Conservation (phyloP, 2,113 vertebrate genomes). For the Smithornis capensis region DNA sequence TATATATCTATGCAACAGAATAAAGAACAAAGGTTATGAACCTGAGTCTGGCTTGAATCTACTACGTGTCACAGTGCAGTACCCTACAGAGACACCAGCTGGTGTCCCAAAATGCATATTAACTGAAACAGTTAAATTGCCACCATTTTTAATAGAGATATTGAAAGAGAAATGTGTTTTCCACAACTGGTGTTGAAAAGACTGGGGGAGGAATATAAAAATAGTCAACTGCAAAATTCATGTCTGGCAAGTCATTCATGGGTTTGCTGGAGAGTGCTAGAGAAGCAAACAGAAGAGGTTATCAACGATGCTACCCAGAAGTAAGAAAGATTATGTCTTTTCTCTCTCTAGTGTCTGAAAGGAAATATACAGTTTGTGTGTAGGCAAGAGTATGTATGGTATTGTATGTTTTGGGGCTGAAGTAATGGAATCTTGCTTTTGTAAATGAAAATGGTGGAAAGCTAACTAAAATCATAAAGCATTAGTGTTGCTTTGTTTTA, state of each 20-base stretch:
- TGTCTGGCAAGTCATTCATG: background rate
- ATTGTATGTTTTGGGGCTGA: background rate
- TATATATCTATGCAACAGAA: background rate
- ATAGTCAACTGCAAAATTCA: background rate
- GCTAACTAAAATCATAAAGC: background rate
- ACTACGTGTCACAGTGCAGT: background rate
- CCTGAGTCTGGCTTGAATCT: background rate
- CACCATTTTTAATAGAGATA: background rate
- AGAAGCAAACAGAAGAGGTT: background rate
- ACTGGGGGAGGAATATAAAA: accelerated
- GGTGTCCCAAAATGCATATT: background rate
- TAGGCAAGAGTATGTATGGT: background rate
- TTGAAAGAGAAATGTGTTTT: background rate
- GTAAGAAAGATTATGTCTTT: background rate
- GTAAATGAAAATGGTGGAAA: background rate
- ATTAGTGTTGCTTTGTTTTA: background rate
- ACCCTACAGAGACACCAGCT: background rate
- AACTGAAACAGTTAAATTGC: background rate
- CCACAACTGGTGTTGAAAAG: background rate
- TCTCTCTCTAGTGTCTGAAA: background rate
- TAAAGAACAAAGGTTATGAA: background rate
- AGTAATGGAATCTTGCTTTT: background rate
- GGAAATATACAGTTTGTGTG: background rate
- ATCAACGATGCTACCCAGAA: background rate
- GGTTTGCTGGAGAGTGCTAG: background rate